Percentiles rank a stretch among this genome's conserved stretches.
Evolutionary conservation across 2,888 invertebrate species (phyloP).

Genomic region (Minunthozetes semirufus): DNA sequence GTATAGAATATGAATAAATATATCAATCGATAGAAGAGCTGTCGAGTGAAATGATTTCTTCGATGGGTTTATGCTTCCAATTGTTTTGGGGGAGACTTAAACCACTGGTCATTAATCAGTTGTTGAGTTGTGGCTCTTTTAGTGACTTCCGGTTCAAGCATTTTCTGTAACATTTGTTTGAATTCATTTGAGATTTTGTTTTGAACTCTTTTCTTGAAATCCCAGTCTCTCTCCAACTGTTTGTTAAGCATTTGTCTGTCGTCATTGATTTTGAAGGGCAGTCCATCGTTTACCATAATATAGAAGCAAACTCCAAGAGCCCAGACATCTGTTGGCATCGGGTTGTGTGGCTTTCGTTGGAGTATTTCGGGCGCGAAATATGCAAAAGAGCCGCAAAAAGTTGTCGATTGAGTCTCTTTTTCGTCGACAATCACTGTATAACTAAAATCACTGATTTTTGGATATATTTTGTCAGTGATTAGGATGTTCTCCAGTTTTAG

Average conservation of each 20-base stretch:
- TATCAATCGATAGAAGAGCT: too few relatives aligned
- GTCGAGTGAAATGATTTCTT: too few relatives aligned
- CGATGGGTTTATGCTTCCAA: too few relatives aligned
- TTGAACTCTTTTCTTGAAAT: conserved; percentile 8
- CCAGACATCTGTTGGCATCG: conserved; percentile 27
- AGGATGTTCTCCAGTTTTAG: conserved; percentile 89
- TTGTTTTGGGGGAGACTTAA: background rate
- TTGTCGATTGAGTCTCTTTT: too few relatives aligned
- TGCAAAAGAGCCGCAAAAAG: conserved; percentile 13
- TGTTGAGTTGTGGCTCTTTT: background rate
- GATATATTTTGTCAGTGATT: conserved; percentile 81
- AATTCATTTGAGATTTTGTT: background rate
- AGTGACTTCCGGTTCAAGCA: background rate
- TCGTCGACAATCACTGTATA: conserved; percentile 3
- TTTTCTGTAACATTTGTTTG: background rate
- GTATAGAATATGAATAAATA: too few relatives aligned
- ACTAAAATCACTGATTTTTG: conserved; percentile 54
- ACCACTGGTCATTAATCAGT: background rate
- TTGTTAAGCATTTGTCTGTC: background rate
- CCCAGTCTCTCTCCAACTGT: conserved; percentile 11
- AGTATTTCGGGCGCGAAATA: conserved; percentile 31
- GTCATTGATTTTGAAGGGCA: conserved; percentile 24
- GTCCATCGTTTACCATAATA: conserved; percentile 18
- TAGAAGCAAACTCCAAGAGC: conserved; percentile 29
- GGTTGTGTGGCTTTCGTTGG: conserved; percentile 17